Conservation (phyloP, 2,113 vertebrate species). For the Chloebia gouldiae region DNA sequence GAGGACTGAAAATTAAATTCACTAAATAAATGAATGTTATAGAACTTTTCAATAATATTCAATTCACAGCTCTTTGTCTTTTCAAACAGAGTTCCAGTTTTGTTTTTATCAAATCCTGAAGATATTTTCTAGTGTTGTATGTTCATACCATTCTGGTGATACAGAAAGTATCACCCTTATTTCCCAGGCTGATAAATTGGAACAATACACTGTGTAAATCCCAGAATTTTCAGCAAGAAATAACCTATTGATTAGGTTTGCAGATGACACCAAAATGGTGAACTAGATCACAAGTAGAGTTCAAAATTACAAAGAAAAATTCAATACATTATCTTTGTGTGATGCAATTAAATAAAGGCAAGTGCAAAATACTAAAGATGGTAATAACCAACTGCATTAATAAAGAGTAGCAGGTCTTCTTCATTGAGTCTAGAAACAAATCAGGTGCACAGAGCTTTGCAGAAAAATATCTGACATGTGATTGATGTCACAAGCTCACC, state of each 20-base stretch:
- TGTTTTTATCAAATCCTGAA: neutral
- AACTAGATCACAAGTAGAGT: neutral
- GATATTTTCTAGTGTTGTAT: neutral
- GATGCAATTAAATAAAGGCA: neutral
- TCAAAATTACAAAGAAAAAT: neutral
- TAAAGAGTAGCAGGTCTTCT: neutral
- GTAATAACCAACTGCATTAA: neutral
- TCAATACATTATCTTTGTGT: neutral
- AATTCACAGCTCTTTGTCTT: neutral
- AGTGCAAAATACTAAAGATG: neutral
- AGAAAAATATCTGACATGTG: neutral
- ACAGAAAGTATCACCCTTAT: neutral
- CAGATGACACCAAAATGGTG: neutral
- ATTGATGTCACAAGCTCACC: neutral
- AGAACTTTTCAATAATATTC: neutral
- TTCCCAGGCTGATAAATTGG: neutral
- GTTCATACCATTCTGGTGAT: neutral
- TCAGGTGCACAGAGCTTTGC: neutral
- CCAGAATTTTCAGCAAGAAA: neutral
- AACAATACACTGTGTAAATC: neutral
- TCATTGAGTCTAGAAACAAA: neutral
- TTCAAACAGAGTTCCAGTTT: neutral
- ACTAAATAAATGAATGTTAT: neutral
- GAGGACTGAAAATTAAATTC: neutral
- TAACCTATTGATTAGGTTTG: neutral